Evolutionary conservation across 1,140 invertebrate genomes (phyloP).

Genomic region (Oreohelix idahoensis): DNA sequence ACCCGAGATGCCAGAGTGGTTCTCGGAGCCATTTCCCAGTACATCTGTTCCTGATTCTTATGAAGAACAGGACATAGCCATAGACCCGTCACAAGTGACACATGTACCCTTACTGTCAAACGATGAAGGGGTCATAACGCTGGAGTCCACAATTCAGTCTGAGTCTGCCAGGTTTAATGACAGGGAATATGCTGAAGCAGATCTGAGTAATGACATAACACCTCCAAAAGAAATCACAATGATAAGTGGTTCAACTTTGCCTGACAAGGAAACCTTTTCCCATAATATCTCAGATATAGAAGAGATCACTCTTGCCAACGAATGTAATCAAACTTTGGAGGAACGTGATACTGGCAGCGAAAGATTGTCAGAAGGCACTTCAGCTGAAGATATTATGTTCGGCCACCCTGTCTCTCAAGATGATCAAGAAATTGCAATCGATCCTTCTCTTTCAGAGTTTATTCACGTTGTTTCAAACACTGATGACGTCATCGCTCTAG

Average conservation of each 20-base stretch:
- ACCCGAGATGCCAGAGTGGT: not conserved
- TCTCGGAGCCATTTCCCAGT: no score
- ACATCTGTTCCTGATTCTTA: not conserved
- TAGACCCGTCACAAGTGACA: not conserved
- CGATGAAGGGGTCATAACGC: not conserved
- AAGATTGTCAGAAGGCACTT: no score
- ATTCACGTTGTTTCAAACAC: no score
- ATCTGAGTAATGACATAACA: not conserved
- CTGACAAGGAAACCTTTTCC: not conserved
- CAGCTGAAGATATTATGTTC: no score
- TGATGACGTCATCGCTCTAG: no score
- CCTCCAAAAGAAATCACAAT: not conserved
- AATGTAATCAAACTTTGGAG: no score
- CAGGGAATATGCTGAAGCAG: not conserved
- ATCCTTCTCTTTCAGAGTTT: no score
- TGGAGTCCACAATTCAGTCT: not conserved
- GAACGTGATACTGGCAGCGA: no score
- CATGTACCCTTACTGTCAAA: not conserved
- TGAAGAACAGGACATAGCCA: not conserved
- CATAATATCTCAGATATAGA: no score
- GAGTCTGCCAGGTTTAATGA: not conserved
- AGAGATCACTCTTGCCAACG: no score
- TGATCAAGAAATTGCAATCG: no score
- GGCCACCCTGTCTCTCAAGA: no score
- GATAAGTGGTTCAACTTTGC: not conserved